Percentiles rank a stretch among this genome's conserved stretches.
Conservation (phyloP, 2,888 invertebrate genomes). For the Mylabris sibirica region DNA sequence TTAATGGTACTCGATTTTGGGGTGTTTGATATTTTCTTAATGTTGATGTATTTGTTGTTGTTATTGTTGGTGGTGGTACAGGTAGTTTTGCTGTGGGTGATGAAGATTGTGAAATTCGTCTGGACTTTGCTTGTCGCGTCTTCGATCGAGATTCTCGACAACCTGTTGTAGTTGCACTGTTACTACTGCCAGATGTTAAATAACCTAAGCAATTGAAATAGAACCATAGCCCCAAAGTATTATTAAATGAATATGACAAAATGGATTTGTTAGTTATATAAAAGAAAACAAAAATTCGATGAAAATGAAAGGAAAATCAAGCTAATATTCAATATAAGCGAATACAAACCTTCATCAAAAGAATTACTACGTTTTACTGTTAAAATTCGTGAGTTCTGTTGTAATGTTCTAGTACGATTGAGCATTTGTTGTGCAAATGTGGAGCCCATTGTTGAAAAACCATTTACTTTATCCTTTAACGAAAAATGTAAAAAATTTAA, state of each 20-base stretch:
- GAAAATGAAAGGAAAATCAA: neutral
- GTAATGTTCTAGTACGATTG: constrained; percentile 26
- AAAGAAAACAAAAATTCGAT: too few species aligned
- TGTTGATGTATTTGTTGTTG: neutral
- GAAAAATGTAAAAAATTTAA: neutral
- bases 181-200: constrained; percentile 52
- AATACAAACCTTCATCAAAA: constrained; percentile 38
- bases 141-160: constrained; percentile 35
- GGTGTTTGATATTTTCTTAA: constrained; percentile 40
- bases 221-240: constrained; percentile 24
- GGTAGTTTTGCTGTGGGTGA: constrained; percentile 34
- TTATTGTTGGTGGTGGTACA: constrained; percentile 20
- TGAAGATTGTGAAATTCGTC: constrained; percentile 43
- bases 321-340: neutral
- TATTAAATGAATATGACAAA: constrained; percentile 20
- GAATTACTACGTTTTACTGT: constrained; percentile 30
- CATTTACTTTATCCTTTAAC: constrained; percentile 1
- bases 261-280: constrained; percentile 3
- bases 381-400: constrained; percentile 13
- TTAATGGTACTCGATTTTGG: constrained; percentile 29
- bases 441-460: constrained; percentile 12
- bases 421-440: constrained; percentile 21
- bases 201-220: constrained; percentile 47
- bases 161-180: constrained; percentile 37
- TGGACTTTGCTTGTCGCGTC: constrained; percentile 20